Evolutionary conservation across 2,113 vertebrate genomes (phyloP).

Genomic region (Pholis gunnellus): DNA sequence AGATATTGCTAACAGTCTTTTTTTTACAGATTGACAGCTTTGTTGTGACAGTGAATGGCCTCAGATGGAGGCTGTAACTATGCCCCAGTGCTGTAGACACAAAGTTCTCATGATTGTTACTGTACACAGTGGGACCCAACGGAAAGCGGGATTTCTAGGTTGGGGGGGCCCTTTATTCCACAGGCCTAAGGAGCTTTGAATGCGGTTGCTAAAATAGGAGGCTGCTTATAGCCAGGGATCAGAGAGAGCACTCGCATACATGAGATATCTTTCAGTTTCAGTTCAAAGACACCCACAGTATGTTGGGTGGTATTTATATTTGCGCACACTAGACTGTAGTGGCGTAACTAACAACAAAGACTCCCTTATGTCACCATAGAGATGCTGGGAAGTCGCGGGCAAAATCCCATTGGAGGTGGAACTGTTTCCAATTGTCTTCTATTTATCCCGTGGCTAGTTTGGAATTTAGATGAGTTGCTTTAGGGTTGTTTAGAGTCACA

Average conservation of each 20-base stretch:
- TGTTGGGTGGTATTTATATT: conserved; percentile 50
- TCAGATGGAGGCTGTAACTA: conserved; percentile 35
- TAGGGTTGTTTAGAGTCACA: conserved; percentile 79
- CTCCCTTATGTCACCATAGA: conserved; percentile 58
- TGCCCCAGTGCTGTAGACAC: conserved; percentile 18
- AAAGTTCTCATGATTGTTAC: conserved; percentile 64
- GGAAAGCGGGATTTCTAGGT: conserved; percentile 54
- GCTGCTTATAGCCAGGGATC: conserved; percentile 55
- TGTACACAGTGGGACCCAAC: conserved; percentile 47
- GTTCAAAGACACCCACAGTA: conserved; percentile 36
- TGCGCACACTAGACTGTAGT: conserved; percentile 17
- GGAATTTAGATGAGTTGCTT: conserved; percentile 85
- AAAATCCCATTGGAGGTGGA: conserved; percentile 67
- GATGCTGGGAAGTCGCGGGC: conserved; percentile 52
- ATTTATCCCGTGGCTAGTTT: conserved; percentile 75
- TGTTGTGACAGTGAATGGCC: conserved; percentile 46
- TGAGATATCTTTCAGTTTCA: conserved; percentile 57
- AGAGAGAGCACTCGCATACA: conserved; percentile 40
- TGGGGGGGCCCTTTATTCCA: conserved; percentile 48
- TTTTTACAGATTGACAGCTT: conserved; percentile 39
- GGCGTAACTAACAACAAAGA: conserved; percentile 55
- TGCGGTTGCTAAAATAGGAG: conserved; percentile 56
- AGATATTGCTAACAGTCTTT: conserved; percentile 40
- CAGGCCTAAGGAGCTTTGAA: conserved; percentile 60
- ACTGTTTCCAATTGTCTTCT: conserved; percentile 73